Percentiles rank a stretch among this genome's conserved stretches.
Conservation (phyloP, 2,888 invertebrate genomes). For the Diachrysia chrysitis region DNA sequence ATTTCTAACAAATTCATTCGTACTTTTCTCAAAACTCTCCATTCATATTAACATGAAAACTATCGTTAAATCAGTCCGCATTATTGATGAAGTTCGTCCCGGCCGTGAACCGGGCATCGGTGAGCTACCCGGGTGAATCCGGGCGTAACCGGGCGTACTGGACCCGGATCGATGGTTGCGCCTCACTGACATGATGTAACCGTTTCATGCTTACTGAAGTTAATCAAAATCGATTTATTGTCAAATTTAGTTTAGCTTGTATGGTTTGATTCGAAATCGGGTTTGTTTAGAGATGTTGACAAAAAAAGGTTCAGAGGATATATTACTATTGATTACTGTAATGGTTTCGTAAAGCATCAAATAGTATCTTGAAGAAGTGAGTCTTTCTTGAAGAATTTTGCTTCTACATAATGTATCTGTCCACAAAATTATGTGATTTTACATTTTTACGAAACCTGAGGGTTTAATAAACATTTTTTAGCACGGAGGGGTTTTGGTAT, state of each 20-base stretch:
- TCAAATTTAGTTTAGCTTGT: constrained; percentile 7
- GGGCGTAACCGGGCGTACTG: constrained; percentile 58
- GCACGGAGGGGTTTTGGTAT: too few species aligned
- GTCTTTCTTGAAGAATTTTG: too few species aligned
- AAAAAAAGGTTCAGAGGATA: too few species aligned
- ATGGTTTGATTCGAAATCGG: neutral
- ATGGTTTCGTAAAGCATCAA: too few species aligned
- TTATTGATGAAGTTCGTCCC: constrained; percentile 51
- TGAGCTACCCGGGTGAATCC: constrained; percentile 34
- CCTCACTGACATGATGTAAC: constrained; percentile 56
- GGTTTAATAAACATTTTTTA: too few species aligned
- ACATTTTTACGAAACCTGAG: too few species aligned
- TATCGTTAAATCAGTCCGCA: constrained; percentile 44
- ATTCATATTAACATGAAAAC: neutral
- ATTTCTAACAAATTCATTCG: constrained; percentile 30
- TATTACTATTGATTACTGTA: too few species aligned
- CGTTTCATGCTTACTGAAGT: constrained; percentile 48
- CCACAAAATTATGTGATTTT: too few species aligned
- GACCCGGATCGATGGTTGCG: constrained; percentile 64
- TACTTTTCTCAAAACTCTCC: neutral
- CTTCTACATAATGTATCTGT: too few species aligned
- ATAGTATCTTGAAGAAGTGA: too few species aligned
- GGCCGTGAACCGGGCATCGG: constrained; percentile 59
- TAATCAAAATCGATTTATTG: constrained; percentile 2
- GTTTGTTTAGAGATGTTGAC: neutral